These are phyloP conservation scores for Cnemophilus loriae DNA, from an alignment of 2,113 vertebrate species.

Conservation along the genomic window DNA sequence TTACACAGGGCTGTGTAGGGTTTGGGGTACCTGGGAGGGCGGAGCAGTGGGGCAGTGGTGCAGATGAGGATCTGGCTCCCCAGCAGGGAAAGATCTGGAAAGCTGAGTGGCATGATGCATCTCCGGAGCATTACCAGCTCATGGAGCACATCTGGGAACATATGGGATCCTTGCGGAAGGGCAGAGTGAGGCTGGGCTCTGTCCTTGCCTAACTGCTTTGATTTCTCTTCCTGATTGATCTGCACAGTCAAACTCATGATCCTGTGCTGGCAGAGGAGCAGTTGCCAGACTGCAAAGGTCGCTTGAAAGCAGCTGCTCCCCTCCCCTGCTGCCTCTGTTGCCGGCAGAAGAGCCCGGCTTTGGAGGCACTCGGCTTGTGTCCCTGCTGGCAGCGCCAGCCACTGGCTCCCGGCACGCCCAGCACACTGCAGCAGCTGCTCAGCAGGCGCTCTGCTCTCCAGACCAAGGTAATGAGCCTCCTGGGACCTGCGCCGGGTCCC, in stretches of 20 bases:
- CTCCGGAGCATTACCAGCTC: neutral
- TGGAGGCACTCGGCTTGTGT: neutral
- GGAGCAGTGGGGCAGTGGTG: neutral
- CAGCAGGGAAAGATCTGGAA: neutral
- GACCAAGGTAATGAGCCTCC: neutral
- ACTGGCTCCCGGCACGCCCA: fast-evolving
- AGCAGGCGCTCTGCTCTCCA: neutral
- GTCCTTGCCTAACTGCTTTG: neutral
- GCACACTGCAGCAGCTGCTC: fast-evolving
- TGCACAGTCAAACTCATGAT: neutral
- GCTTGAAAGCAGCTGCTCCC: slow-evolving; percentile 45
- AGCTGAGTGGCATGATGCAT: fast-evolving
- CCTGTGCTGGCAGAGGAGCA: neutral
- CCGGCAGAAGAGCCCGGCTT: neutral
- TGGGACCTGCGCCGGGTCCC: neutral
- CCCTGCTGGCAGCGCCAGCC: neutral
- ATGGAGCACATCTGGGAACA: neutral
- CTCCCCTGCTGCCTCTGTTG: neutral
- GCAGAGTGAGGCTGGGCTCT: neutral
- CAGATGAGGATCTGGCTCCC: neutral
- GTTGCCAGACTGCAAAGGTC: slow-evolving; percentile 28
- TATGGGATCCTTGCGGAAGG: neutral
- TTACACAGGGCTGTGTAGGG: fast-evolving
- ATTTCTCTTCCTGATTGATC: slow-evolving; percentile 42
- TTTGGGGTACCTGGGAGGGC: neutral